phyloP scores from a whole-genome alignment of 1,140 invertebrate species.

The Neuroterus valhalla region DNA sequence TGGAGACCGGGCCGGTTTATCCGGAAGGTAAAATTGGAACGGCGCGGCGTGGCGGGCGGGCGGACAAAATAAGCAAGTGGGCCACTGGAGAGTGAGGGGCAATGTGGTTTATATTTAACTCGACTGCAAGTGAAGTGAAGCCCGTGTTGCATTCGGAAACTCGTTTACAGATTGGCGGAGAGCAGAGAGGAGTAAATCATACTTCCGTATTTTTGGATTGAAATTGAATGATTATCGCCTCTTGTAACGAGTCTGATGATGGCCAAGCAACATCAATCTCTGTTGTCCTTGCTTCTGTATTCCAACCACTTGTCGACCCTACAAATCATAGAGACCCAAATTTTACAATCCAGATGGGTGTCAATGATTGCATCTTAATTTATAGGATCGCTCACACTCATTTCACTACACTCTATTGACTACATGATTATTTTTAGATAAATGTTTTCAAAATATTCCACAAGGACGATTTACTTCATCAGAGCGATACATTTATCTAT shows the following conservation, averaged over 20 bases:
- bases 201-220: not conserved
- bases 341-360: not conserved
- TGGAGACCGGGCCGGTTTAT: conserved; percentile 12
- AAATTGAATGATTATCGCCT: not conserved
- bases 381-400: not conserved
- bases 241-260: too few relatives aligned
- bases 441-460: conserved; percentile 3
- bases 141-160: conserved; percentile 41
- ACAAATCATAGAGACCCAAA: conserved; percentile 7
- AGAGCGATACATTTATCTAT: not conserved
- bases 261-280: not conserved
- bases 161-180: conserved; percentile 15
- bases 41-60: too few relatives aligned
- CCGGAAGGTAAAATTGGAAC: conserved; percentile 21
- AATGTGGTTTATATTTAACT: conserved; percentile 58
- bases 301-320: not conserved
- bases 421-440: conserved; percentile 3
- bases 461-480: not conserved
- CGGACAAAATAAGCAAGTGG: conserved; percentile 52
- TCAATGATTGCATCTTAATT: not conserved
- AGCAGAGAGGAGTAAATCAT: not conserved
- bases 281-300: not conserved
- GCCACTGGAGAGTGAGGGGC: conserved; percentile 57
- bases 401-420: not conserved
- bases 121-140: conserved; percentile 58